These are phyloP conservation scores for Chrysina gloriosa DNA, from an alignment of 2,888 invertebrate species.

Conservation along the genomic window DNA sequence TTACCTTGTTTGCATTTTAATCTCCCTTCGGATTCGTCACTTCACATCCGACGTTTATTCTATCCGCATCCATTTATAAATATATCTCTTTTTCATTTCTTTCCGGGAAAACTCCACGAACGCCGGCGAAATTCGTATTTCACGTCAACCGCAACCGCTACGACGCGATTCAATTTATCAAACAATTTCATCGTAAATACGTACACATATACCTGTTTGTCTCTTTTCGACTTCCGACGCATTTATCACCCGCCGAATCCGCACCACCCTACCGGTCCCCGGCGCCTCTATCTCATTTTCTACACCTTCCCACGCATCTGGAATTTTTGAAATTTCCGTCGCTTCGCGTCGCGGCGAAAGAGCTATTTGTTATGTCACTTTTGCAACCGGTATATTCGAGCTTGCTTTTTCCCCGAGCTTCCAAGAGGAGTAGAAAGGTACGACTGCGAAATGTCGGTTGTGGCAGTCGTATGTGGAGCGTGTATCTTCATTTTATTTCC, in stretches of 20 bases:
- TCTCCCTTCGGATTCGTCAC: too few species aligned
- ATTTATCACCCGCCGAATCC: not conserved
- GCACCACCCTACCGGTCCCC: not conserved
- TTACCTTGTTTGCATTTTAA: too few species aligned
- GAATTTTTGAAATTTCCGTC: conserved; percentile 1
- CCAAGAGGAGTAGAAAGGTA: not conserved
- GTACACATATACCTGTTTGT: not conserved
- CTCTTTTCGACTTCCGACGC: conserved; percentile 2
- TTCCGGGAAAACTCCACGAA: too few species aligned
- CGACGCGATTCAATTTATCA: not conserved
- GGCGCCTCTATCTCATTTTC: not conserved
- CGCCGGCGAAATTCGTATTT: too few species aligned
- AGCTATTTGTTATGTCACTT: conserved; percentile 1
- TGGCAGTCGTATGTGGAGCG: not conserved
- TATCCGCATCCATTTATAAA: too few species aligned
- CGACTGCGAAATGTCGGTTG: not conserved
- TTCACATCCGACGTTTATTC: too few species aligned
- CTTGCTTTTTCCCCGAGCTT: not conserved
- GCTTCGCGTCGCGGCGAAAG: not conserved
- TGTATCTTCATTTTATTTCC: not conserved
- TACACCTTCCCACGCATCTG: not conserved
- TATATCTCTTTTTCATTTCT: too few species aligned
- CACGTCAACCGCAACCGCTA: not conserved
- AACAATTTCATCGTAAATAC: not conserved
- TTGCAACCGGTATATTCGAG: not conserved